phyloP scores from a whole-genome alignment of 2,113 vertebrate species.

The Bufo gargarizans region DNA sequence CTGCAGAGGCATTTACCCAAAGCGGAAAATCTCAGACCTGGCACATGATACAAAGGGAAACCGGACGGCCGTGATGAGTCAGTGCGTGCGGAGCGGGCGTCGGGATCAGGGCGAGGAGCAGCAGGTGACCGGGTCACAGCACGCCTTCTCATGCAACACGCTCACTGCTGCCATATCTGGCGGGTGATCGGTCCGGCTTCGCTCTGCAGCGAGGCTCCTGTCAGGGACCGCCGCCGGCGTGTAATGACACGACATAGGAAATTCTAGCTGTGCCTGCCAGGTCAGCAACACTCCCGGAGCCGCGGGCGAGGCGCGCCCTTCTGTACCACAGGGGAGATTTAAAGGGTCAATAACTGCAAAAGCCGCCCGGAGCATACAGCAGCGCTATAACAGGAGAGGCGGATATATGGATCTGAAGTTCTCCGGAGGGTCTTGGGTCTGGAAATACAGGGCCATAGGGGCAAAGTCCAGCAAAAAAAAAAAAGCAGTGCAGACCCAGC shows the following conservation, averaged over 20 bases:
- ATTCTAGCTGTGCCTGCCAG: not conserved
- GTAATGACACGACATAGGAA: not conserved
- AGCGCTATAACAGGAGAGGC: too few species aligned
- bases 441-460: too few species aligned
- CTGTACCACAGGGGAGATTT: not conserved
- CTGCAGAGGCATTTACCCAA: too few species aligned
- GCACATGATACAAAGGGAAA: not conserved
- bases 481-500: too few species aligned
- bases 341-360: not conserved
- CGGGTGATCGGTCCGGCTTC: too few species aligned
- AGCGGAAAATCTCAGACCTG: too few species aligned
- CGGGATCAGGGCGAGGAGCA: not conserved
- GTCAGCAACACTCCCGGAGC: not conserved
- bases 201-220: not conserved
- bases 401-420: too few species aligned
- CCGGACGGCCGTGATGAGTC: not conserved
- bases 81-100: not conserved
- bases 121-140: conserved; percentile 9
- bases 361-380: too few species aligned
- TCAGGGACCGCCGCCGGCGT: not conserved
- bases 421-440: too few species aligned
- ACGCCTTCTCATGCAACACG: not conserved
- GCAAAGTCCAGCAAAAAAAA: too few species aligned
- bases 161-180: too few species aligned
- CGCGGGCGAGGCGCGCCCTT: not conserved